Base-by-base conservation (phyloP, 2,888 invertebrate genomes). In the Machimus atricapillus region DNA sequence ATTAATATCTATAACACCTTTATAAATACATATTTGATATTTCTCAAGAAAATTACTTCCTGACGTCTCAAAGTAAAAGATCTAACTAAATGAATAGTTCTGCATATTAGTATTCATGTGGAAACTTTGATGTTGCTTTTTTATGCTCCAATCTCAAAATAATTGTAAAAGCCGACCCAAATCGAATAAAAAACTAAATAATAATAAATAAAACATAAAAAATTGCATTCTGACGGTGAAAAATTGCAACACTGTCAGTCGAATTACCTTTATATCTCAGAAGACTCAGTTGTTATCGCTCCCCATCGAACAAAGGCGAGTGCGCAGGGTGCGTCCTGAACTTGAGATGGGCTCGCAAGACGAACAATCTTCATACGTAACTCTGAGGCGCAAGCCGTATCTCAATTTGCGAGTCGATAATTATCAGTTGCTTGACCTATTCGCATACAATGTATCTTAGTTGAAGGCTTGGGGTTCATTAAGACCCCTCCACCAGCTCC, bases 331-430 rank as follows among this genome's bases (percentile, higher is more conserved):
- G 79, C 31, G 27, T 79, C 79, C 23, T 79, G 12, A 43, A 27
- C 27, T 9, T 79, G 31, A 27, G 79, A 40, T 40, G 40, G 40
- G 40, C 40, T 4, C 40, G 40, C 40, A 66, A 73, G 74, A 19
- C 3, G 31, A 56, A 52, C 14, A 37, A 14, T 56, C 73, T 37
- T 85, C 23, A 16, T 56, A 56, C 58, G 19, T 66, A 66, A 37
- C 34, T 66, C 40, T 73, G 66, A 37, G 27, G 27, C 58, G 19
- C 52, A 19, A 19, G 34, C 56, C 78, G 56, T 19, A 58, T 76
- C 66, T 83, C 86, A 87, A 87, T 86, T 87, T 81, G 85, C 87
- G 85, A 78, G 78, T 12, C 79, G 86, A 56, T 85, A 87, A 87
- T 86, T 87, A 81, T 81, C 87, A 78, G 82, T 37, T 83, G 82